These are phyloP conservation scores for Nezara viridula DNA, from an alignment of 2,888 invertebrate genomes.

Conservation along the genomic window DNA sequence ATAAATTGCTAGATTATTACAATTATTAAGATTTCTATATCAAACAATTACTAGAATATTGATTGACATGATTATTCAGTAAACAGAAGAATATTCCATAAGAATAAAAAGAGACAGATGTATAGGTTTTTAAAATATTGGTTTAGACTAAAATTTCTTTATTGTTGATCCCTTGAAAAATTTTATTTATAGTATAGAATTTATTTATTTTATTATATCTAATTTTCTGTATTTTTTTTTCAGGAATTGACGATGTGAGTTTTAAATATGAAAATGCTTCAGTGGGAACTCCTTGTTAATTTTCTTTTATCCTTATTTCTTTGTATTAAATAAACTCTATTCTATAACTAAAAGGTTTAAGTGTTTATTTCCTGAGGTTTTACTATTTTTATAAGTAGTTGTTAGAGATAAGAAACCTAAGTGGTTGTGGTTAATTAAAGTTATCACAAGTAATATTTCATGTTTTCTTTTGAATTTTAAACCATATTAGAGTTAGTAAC, in stretches of 20 bases:
- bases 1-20: too few relatives aligned
- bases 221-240: slow-evolving; percentile 61
- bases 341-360: slow-evolving; percentile 25
- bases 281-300: slow-evolving; percentile 57
- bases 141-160: too few relatives aligned
- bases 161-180: too few relatives aligned
- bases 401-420: not conserved
- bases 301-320: slow-evolving; percentile 53
- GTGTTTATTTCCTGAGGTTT: not conserved
- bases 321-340: slow-evolving; percentile 58
- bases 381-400: not conserved
- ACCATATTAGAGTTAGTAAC: too few relatives aligned
- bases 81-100: too few relatives aligned
- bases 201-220: not conserved
- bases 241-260: slow-evolving; percentile 65
- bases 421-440: not conserved
- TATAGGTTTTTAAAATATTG: too few relatives aligned
- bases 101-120: too few relatives aligned
- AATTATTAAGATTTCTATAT: too few relatives aligned
- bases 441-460: not conserved
- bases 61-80: too few relatives aligned
- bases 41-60: too few relatives aligned
- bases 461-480: too few relatives aligned
- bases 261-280: not conserved
- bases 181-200: too few relatives aligned